These are phyloP conservation scores for Onychorhynchus coronatus DNA, from an alignment of 2,113 vertebrate genomes.

Conservation along the genomic window DNA sequence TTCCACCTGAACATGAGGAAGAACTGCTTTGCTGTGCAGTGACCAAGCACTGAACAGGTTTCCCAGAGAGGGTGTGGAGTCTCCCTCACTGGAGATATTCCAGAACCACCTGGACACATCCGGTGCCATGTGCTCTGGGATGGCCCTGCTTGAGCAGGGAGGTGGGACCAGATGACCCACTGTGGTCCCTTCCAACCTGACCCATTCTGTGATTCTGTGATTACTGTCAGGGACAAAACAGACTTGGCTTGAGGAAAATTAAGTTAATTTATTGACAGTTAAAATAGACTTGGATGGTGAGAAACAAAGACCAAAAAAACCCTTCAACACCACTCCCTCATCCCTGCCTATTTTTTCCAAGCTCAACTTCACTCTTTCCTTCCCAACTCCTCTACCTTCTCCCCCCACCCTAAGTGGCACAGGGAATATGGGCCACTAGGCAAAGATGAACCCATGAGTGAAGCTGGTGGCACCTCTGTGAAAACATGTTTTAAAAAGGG, in stretches of 20 bases:
- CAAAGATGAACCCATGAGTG: neutral
- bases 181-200: neutral
- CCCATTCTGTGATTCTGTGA: neutral
- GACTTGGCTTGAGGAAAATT: neutral
- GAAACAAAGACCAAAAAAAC: neutral
- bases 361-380: neutral
- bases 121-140: no score
- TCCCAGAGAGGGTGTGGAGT: no score
- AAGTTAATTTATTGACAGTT: neutral
- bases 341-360: neutral
- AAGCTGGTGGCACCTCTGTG: neutral
- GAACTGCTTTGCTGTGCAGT: no score
- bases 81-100: no score
- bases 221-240: neutral
- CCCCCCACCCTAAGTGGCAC: neutral
- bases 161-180: neutral
- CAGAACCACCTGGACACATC: no score
- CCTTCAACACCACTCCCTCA: neutral
- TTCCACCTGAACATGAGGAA: no score
- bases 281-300: neutral
- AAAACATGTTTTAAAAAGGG: neutral
- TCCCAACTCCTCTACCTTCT: neutral
- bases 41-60: no score
- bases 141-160: neutral
- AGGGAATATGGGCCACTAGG: neutral